Conservation (phyloP, 2,888 invertebrate species). For the Peribatodes rhomboidaria region DNA sequence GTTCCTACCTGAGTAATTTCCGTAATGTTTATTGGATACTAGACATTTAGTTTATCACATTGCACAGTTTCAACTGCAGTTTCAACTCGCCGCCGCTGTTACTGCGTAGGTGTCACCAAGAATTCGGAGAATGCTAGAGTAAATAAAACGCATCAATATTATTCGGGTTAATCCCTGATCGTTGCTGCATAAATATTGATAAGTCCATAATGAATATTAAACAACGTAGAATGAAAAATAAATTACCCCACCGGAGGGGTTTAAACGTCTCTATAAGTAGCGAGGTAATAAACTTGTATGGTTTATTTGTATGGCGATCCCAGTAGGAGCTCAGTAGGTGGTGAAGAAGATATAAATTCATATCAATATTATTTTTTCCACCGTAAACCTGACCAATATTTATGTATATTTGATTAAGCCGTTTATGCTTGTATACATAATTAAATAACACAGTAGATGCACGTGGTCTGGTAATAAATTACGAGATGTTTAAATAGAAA, state of each 20-base stretch:
- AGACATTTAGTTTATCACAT: not conserved
- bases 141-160: conserved; percentile 21
- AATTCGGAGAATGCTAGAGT: conserved; percentile 10
- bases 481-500: conserved; percentile 22
- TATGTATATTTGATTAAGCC: conserved; percentile 61
- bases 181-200: conserved; percentile 33
- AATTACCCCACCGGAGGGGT: conserved; percentile 33
- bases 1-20: no score
- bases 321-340: conserved; percentile 49
- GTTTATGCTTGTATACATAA: conserved; percentile 51
- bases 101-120: conserved; percentile 4
- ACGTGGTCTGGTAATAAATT: conserved; percentile 32
- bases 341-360: conserved; percentile 39
- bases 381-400: conserved; percentile 55
- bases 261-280: conserved; percentile 47
- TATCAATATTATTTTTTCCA: conserved; percentile 47
- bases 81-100: not conserved
- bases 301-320: conserved; percentile 25
- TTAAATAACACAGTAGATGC: conserved; percentile 41
- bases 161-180: conserved; percentile 25
- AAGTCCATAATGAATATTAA: conserved; percentile 38
- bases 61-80: not conserved
- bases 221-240: conserved; percentile 29
- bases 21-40: not conserved
- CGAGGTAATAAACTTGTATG: conserved; percentile 39